Percentiles rank a stretch among this genome's conserved stretches.
Evolutionary conservation across 2,888 invertebrate species (phyloP).

Genomic region (Melipona beecheii): DNA sequence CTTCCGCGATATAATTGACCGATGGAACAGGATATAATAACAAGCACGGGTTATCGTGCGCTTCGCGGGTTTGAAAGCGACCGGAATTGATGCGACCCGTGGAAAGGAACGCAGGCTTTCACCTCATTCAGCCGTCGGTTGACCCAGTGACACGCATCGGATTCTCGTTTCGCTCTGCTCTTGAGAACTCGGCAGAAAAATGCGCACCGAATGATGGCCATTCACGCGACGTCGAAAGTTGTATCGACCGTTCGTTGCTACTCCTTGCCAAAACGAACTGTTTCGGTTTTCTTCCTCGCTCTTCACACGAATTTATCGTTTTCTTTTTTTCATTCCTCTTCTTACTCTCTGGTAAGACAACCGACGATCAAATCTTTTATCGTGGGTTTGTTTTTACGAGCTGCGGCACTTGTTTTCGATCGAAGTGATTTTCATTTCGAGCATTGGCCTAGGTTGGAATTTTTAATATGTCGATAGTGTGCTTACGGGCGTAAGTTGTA

Average conservation of each 20-base stretch:
- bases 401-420: too few relatives aligned
- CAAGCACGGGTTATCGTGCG: slow-evolving; percentile 9
- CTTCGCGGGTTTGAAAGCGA: not conserved
- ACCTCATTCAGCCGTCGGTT: slow-evolving; percentile 25
- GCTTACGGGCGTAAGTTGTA: not conserved
- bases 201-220: slow-evolving; percentile 41
- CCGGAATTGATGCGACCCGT: slow-evolving; percentile 1
- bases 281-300: not conserved
- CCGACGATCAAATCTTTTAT: not conserved
- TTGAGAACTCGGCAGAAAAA: slow-evolving; percentile 50
- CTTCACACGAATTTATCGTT: not conserved
- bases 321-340: not conserved
- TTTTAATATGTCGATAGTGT: not conserved
- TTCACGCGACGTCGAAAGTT: slow-evolving; percentile 59
- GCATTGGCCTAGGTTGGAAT: not conserved
- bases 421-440: not conserved
- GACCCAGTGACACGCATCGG: slow-evolving; percentile 66
- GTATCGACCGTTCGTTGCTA: slow-evolving; percentile 53
- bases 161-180: slow-evolving; percentile 38
- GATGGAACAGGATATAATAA: not conserved
- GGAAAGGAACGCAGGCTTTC: slow-evolving; percentile 18
- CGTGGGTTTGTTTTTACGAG: too few relatives aligned
- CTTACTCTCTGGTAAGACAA: too few relatives aligned
- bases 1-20: not conserved
- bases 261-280: slow-evolving; percentile 18